These are phyloP conservation scores for Helicoverpa armigera DNA, from an alignment of 1,140 invertebrate species.

Conservation along the genomic window DNA sequence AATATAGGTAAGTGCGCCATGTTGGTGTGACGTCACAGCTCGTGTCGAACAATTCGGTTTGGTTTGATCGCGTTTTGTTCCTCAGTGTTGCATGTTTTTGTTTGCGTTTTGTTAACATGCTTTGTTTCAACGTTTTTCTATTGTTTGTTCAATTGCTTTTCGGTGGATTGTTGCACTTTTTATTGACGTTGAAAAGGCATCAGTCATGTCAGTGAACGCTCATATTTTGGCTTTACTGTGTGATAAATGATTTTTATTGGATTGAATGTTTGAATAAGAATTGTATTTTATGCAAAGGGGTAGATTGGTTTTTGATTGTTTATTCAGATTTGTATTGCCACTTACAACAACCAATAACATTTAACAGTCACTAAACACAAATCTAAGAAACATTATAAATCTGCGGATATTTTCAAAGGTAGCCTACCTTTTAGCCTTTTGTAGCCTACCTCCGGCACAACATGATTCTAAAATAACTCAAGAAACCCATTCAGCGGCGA, in stretches of 20 bases:
- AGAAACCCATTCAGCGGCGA: conserved; percentile 5
- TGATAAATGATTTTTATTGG: not conserved
- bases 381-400: too few relatives aligned
- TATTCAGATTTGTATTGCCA: too few relatives aligned
- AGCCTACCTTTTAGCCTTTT: too few relatives aligned
- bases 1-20: conserved; percentile 6
- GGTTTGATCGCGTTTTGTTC: conserved; percentile 41
- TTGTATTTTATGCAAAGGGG: too few relatives aligned
- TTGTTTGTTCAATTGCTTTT: conserved; percentile 33
- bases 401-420: too few relatives aligned
- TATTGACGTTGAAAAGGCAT: conserved; percentile 11
- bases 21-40: conserved; percentile 35
- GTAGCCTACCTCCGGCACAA: too few relatives aligned
- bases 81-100: conserved; percentile 21
- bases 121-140: conserved; percentile 40
- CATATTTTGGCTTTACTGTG: not conserved
- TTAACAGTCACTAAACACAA: too few relatives aligned
- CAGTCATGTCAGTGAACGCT: not conserved
- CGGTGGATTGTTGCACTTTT: conserved; percentile 39
- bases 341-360: too few relatives aligned
- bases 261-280: too few relatives aligned
- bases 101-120: conserved; percentile 19
- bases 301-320: too few relatives aligned
- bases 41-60: conserved; percentile 28
- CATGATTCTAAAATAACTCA: not conserved